Conservation (phyloP, 2,888 invertebrate species). For the Schizotus pectinicornis region DNA sequence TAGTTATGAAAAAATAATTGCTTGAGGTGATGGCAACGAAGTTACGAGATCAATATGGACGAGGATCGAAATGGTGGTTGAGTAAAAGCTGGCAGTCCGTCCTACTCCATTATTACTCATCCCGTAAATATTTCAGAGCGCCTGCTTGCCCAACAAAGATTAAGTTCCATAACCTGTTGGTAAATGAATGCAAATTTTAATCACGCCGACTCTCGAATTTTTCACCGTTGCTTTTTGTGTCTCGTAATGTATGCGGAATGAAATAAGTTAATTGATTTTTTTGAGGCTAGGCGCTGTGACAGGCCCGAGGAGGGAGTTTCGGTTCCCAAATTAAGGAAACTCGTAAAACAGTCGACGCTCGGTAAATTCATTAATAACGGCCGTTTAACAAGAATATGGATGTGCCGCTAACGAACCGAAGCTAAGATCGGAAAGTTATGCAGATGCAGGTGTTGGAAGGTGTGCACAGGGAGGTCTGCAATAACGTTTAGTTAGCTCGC, state of each 20-base stretch:
- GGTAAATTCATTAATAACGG: no score
- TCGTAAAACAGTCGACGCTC: slow-evolving; percentile 20
- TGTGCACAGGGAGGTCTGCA: no score
- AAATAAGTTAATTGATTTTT: slow-evolving; percentile 22
- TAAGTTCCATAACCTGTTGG: slow-evolving; percentile 15
- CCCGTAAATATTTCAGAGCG: slow-evolving; percentile 7
- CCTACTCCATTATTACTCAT: slow-evolving; percentile 6
- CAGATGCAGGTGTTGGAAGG: no score
- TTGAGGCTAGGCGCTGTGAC: slow-evolving; percentile 13
- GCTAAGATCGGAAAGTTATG: no score
- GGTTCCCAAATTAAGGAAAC: slow-evolving; percentile 1
- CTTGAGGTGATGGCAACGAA: background rate
- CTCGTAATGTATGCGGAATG: background rate
- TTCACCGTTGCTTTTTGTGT: background rate
- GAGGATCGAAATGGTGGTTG: background rate
- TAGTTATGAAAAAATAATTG: background rate
- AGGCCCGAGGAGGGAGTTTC: background rate
- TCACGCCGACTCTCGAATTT: background rate
- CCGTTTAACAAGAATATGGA: no score
- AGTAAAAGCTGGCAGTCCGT: background rate
- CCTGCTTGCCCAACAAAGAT: background rate
- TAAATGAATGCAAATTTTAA: slow-evolving; percentile 19
- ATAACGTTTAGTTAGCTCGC: no score
- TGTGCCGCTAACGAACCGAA: no score
- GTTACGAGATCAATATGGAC: slow-evolving; percentile 2